Percentiles rank a stretch among this genome's conserved stretches.
Evolutionary conservation across 1,140 invertebrate species (phyloP).

Genomic region (Danaus melanippus): DNA sequence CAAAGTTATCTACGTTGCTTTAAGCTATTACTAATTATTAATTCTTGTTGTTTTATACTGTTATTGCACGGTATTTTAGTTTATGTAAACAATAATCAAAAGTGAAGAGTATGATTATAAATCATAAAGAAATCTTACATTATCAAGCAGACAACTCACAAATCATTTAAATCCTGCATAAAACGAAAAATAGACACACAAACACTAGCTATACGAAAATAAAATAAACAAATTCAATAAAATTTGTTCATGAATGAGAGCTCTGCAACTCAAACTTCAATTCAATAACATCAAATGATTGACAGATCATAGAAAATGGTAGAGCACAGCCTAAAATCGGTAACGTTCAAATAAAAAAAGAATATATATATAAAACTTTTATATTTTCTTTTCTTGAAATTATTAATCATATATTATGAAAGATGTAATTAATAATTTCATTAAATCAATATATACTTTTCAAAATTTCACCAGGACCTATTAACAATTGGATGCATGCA

Average conservation of each 20-base stretch:
- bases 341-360: constrained; percentile 31
- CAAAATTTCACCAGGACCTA: no score
- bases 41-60: background rate
- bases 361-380: constrained; percentile 1
- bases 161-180: constrained; percentile 25
- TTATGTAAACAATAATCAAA: constrained; percentile 12
- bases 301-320: constrained; percentile 68
- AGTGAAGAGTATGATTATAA: constrained; percentile 19
- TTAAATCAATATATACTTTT: background rate
- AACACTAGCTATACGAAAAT: constrained; percentile 14
- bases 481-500: no score
- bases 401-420: background rate
- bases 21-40: constrained; percentile 6
- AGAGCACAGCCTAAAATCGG: constrained; percentile 39
- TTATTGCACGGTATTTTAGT: constrained; percentile 14
- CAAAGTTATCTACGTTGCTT: constrained; percentile 5
- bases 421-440: background rate
- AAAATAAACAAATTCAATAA: constrained; percentile 24
- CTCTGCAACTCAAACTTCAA: constrained; percentile 45
- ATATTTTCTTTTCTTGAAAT: background rate
- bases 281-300: constrained; percentile 71
- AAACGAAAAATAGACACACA: constrained; percentile 4
- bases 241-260: constrained; percentile 25
- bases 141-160: constrained; percentile 26
- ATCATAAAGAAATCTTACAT: constrained; percentile 39